phyloP scores from a whole-genome alignment of 2,888 invertebrate genomes.

The Apamea crenata region DNA sequence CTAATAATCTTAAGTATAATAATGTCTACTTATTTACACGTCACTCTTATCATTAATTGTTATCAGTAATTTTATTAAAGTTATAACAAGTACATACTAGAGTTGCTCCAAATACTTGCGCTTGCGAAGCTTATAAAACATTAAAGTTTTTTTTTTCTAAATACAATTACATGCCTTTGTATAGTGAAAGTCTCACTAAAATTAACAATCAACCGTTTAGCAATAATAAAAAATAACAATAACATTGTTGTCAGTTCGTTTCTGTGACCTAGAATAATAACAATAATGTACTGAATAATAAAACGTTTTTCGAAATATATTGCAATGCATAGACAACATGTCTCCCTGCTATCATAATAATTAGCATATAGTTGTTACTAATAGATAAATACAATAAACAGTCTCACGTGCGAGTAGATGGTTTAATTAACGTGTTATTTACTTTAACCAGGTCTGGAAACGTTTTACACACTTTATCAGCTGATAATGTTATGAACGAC shows the following conservation, averaged over 20 bases:
- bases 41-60: slow-evolving; percentile 26
- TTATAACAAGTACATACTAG: neutral
- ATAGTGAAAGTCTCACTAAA: neutral
- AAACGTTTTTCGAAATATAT: slow-evolving; percentile 1
- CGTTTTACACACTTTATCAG: slow-evolving; percentile 19
- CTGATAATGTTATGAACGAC: slow-evolving; percentile 25
- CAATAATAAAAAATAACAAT: neutral
- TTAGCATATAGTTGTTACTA: slow-evolving; percentile 13
- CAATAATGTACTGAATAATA: neutral
- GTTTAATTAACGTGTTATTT: slow-evolving; percentile 33
- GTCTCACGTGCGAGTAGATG: slow-evolving; percentile 32
- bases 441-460: slow-evolving; percentile 29
- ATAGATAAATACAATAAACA: slow-evolving; percentile 38
- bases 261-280: neutral
- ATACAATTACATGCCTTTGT: neutral
- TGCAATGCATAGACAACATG: slow-evolving; percentile 18
- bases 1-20: slow-evolving; percentile 34
- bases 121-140: neutral
- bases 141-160: neutral
- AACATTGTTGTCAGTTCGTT: neutral
- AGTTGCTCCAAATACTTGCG: neutral
- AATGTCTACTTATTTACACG: slow-evolving; percentile 15
- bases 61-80: slow-evolving; percentile 23
- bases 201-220: neutral
- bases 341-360: slow-evolving; percentile 13